These are phyloP conservation scores for Brachionus rubens DNA, from an alignment of 1,140 invertebrate genomes.

Conservation along the genomic window DNA sequence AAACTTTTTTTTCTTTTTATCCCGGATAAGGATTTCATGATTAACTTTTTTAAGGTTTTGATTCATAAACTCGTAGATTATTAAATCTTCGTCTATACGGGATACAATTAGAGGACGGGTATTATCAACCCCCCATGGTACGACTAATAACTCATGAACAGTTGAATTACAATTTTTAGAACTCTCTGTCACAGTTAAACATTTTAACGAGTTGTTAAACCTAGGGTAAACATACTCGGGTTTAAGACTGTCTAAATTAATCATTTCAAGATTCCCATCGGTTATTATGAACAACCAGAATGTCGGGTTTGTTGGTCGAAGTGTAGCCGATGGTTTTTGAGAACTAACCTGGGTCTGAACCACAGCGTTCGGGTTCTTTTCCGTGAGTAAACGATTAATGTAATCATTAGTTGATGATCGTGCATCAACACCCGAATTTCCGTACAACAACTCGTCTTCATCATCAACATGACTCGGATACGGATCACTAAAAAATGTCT, in stretches of 20 bases:
- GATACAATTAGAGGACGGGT: neutral
- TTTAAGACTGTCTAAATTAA: neutral
- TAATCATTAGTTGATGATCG: neutral
- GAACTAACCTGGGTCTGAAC: too few relatives aligned
- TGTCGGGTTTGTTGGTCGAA: neutral
- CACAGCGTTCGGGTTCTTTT: slow-evolving; percentile 27
- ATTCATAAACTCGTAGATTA: slow-evolving; percentile 18
- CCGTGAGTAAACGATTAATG: neutral
- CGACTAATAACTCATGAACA: slow-evolving; percentile 4
- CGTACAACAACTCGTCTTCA: slow-evolving; percentile 23
- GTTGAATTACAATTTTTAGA: neutral
- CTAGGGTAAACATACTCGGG: neutral
- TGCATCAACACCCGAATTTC: neutral
- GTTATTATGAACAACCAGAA: neutral
- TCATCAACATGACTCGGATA: neutral
- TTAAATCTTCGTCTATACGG: slow-evolving; percentile 36
- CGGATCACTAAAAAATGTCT: slow-evolving; percentile 2
- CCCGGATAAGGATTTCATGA: slow-evolving; percentile 13
- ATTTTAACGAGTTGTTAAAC: neutral
- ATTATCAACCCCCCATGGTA: neutral
- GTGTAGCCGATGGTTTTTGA: neutral
- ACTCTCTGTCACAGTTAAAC: neutral
- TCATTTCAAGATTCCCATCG: neutral
- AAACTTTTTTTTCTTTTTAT: slow-evolving; percentile 3
- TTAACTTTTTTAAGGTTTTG: slow-evolving; percentile 17